A percentile compares a stretch with the other conserved stretches of the same genome.
Evolutionary conservation across 2,888 invertebrate species (phyloP).

Genomic region (Brachyptera putata): DNA sequence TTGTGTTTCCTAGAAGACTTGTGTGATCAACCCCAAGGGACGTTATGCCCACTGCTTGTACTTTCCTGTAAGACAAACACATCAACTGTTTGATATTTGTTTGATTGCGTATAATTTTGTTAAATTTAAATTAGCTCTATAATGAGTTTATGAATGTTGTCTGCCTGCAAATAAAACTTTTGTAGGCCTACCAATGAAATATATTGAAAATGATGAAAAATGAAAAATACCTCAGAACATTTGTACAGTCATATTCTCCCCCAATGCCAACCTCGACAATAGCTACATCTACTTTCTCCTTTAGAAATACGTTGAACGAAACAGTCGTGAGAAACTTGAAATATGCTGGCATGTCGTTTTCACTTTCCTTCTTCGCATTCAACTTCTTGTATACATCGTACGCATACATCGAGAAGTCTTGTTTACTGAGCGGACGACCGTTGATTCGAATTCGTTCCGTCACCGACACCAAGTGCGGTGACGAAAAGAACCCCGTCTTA

Average conservation of each 20-base stretch:
- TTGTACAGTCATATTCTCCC: conserved; percentile 90
- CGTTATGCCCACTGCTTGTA: conserved; percentile 73
- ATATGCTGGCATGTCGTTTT: conserved; percentile 82
- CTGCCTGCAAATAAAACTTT: too few species aligned
- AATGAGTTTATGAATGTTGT: too few species aligned
- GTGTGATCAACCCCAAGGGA: conserved; percentile 91
- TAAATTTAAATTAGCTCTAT: too few species aligned
- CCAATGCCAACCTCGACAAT: conserved; percentile 97
- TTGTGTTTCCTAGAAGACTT: conserved; percentile 70
- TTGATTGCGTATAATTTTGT: too few species aligned
- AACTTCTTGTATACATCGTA: conserved; percentile 72
- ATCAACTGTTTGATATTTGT: too few species aligned
- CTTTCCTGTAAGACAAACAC: conserved; percentile 26
- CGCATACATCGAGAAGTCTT: conserved; percentile 73
- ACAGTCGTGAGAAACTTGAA: conserved; percentile 92
- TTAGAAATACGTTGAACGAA: conserved; percentile 82
- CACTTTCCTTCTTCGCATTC: conserved; percentile 48
- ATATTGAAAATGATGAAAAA: too few species aligned
- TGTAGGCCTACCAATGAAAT: too few species aligned
- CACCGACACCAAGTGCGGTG: conserved; percentile 90
- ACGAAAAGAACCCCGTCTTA: conserved; percentile 91
- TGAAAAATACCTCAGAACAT: conserved; percentile 69
- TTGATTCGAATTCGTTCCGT: conserved; percentile 87
- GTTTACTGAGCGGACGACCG: conserved; percentile 70
- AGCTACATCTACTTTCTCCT: conserved; percentile 84